Percentiles rank a stretch among this genome's conserved stretches.
Conservation (phyloP, 2,888 invertebrate species). For the Rhagium mordax region DNA sequence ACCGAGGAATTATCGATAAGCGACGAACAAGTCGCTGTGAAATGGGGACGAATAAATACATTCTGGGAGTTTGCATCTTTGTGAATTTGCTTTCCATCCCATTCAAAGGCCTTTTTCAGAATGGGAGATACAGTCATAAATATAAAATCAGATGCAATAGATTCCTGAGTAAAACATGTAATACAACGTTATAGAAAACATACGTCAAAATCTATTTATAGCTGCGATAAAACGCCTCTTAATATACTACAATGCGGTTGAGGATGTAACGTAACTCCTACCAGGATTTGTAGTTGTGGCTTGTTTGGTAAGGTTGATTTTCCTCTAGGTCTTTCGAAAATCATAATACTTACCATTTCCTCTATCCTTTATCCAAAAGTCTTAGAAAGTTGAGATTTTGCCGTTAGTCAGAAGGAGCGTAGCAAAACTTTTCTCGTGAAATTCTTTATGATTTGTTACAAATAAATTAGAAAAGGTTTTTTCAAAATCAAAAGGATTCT, state of each 20-base stretch:
- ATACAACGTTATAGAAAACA: not conserved
- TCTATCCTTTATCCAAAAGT: too few species aligned
- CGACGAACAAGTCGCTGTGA: too few species aligned
- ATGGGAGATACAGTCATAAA: not conserved
- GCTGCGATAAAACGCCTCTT: not conserved
- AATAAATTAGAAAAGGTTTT: too few species aligned
- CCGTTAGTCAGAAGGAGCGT: too few species aligned
- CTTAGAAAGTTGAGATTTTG: too few species aligned
- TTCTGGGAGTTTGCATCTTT: not conserved
- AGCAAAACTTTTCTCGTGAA: too few species aligned
- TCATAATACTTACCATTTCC: too few species aligned
- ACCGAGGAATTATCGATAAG: too few species aligned
- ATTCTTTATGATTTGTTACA: too few species aligned
- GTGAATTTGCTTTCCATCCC: not conserved
- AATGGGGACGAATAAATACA: not conserved
- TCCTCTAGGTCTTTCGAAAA: too few species aligned
- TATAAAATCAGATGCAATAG: not conserved
- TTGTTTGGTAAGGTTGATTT: not conserved
- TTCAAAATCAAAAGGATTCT: too few species aligned
- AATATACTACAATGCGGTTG: not conserved
- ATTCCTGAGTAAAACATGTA: not conserved
- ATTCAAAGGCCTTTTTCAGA: not conserved
- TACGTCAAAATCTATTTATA: not conserved
- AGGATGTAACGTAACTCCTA: not conserved
- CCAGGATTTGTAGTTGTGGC: not conserved